Percentiles rank a stretch among this genome's conserved stretches.
These are phyloP conservation scores for Tanypteryx hageni DNA, from an alignment of 2,888 invertebrate species.

Conservation along the genomic window DNA sequence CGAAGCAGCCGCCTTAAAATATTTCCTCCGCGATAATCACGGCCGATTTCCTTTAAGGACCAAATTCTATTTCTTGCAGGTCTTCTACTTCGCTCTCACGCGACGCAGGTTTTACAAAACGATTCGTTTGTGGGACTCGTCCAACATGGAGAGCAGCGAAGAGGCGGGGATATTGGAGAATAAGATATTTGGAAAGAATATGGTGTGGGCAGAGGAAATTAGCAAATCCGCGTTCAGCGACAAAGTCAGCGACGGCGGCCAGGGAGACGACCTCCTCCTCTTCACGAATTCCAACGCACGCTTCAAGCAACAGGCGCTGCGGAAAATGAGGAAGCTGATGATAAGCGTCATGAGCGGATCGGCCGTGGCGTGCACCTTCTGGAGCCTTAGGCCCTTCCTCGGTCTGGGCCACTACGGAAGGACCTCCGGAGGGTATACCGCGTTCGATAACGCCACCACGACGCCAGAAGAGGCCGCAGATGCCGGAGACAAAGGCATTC, in stretches of 20 bases:
- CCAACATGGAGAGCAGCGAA: constrained; percentile 54
- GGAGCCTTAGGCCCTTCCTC: constrained; percentile 75
- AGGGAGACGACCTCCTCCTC: background rate
- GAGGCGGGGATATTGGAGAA: background rate
- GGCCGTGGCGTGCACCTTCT: constrained; percentile 76
- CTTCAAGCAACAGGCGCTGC: constrained; percentile 80
- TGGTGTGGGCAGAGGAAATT: background rate
- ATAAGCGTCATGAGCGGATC: constrained; percentile 80
- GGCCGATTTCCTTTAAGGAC: background rate
- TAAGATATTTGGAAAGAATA: background rate
- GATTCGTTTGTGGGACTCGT: constrained; percentile 87
- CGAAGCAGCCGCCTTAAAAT: no score
- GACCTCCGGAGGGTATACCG: background rate
- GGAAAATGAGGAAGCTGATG: constrained; percentile 85
- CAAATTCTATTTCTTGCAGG: constrained; percentile 82
- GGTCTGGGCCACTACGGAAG: constrained; percentile 39
- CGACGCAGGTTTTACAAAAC: constrained; percentile 88
- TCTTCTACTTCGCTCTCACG: constrained; percentile 84
- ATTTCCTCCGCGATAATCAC: no score
- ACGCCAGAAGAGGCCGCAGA: background rate
- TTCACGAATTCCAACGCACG: background rate
- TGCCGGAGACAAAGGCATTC: background rate
- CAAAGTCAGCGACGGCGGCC: background rate
- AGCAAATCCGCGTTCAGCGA: background rate
- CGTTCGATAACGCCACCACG: constrained; percentile 77